Evolutionary conservation across 2,888 invertebrate genomes (phyloP), one percentile per base, ranked within the genome.

Genomic region (Sesamia inferens): DNA sequence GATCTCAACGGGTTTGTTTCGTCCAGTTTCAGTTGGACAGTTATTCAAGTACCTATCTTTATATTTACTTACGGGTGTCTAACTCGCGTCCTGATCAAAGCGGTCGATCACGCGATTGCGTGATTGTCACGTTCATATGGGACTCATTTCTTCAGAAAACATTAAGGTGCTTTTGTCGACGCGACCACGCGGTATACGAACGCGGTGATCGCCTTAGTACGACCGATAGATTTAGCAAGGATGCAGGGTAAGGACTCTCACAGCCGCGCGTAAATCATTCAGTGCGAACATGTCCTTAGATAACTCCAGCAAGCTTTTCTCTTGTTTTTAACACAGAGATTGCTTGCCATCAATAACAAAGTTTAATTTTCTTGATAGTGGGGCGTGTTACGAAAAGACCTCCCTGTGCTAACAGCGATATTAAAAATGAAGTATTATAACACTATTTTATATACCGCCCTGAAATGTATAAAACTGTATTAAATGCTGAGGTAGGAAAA

Each of bases 311-410:
- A 24, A n/a, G 5, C 5, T 54, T 67, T 51, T 70, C 39, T 16
- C 42, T 47, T 70, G 59, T 51, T 75, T 70, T 59, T 67, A 47
- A 13, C 31, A 57, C 62, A 22, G 44, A 64, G 42, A 55, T 75
- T 51, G 70, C 68, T 75, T 55, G 79, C 74, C 47, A 79, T 75
- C 74, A 78, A 78, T 74, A 79, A 70, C 58, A 64, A 22, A 67
- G 66, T 79, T 74, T 67, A 63, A 79, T 74, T 74, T 74, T 31
- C 75, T 47, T 39, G 48, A 70, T 48, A 61, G 58, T 47, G 13
- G 11, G n/a, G 19, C 58, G 19, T 39, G 57, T 69, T 69, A 70
- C 59, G 58, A 65, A 64, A 13, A 61, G 24, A 51, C 39, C 39
- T 69, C 22, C 44, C 48, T 78, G 39, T 57, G 61, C 61, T 65